A percentile compares a stretch with the other conserved stretches of the same genome.
Conservation (phyloP, 2,888 invertebrate genomes). For the Sinelater perroti region DNA sequence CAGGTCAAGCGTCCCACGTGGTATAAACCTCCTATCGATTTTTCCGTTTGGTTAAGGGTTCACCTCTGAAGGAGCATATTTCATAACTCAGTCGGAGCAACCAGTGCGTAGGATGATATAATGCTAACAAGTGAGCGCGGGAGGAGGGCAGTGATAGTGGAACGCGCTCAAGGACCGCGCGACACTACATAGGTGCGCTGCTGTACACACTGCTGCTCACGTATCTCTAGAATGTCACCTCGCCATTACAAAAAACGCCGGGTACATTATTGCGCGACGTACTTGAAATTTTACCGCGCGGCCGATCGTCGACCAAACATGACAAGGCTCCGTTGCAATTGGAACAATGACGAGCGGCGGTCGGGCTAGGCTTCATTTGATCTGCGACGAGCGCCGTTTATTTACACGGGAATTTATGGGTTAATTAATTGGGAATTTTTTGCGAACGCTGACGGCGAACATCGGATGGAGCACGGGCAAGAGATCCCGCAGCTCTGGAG, state of each 20-base stretch:
- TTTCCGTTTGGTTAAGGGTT: constrained; percentile 23
- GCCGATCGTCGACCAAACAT: too few relatives aligned
- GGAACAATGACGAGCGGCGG: too few relatives aligned
- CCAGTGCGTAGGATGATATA: constrained; percentile 38
- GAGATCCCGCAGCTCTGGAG: constrained; percentile 29
- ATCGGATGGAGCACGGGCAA: too few relatives aligned
- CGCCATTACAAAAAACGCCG: constrained; percentile 25
- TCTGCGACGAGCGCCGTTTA: too few relatives aligned
- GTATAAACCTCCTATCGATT: constrained; percentile 16
- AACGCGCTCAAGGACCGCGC: constrained; percentile 40
- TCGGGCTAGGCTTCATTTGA: too few relatives aligned
- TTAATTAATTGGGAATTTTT: too few relatives aligned
- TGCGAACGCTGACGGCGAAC: too few relatives aligned
- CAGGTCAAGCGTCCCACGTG: constrained; percentile 23
- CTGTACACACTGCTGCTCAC: constrained; percentile 27
- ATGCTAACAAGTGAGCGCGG: constrained; percentile 36
- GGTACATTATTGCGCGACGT: constrained; percentile 24
- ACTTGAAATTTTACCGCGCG: constrained; percentile 27
- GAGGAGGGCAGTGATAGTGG: constrained; percentile 40
- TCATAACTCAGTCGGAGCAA: constrained; percentile 37
- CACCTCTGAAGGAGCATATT: constrained; percentile 31
- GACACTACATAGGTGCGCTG: constrained; percentile 29
- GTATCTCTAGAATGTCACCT: constrained; percentile 32
- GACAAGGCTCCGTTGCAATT: too few relatives aligned
- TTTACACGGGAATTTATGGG: too few relatives aligned